Conservation (phyloP, 2,113 vertebrate genomes). For the Ochotona curzoniae region DNA sequence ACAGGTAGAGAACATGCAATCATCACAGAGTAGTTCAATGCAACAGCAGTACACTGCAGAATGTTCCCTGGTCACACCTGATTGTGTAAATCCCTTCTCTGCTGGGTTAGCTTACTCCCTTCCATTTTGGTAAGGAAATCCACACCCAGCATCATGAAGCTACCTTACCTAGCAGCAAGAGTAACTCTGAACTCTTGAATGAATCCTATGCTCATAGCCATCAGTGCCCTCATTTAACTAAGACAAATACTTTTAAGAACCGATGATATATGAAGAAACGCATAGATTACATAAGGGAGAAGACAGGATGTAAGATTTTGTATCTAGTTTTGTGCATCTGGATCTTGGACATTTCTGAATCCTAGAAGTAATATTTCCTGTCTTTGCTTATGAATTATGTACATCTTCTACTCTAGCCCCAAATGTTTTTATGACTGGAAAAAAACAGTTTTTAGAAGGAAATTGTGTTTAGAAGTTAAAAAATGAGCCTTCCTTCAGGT, state of each 20-base stretch:
- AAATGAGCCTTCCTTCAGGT: background rate
- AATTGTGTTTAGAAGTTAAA: conserved; percentile 17
- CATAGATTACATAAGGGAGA: background rate
- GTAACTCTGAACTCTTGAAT: background rate
- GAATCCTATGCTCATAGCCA: background rate
- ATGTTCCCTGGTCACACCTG: background rate
- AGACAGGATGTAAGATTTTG: conserved; percentile 1
- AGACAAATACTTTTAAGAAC: background rate
- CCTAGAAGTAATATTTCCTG: conserved; percentile 19
- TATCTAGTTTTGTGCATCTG: background rate
- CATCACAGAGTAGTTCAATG: background rate
- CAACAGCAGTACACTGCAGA: background rate
- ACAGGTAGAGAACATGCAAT: background rate
- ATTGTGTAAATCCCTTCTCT: background rate
- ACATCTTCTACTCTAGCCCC: conserved; percentile 28
- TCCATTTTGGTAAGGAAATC: background rate
- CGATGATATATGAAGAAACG: background rate
- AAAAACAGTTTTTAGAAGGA: conserved; percentile 1
- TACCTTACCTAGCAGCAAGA: conserved; percentile 2
- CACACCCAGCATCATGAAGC: background rate
- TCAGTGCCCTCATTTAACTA: background rate
- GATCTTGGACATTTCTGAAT: conserved; percentile 29
- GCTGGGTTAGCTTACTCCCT: background rate
- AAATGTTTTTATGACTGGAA: conserved; percentile 47
- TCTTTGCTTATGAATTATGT: background rate